phyloP scores from a whole-genome alignment of 1,140 invertebrate species.

The Leptestheria dahalacensis region DNA sequence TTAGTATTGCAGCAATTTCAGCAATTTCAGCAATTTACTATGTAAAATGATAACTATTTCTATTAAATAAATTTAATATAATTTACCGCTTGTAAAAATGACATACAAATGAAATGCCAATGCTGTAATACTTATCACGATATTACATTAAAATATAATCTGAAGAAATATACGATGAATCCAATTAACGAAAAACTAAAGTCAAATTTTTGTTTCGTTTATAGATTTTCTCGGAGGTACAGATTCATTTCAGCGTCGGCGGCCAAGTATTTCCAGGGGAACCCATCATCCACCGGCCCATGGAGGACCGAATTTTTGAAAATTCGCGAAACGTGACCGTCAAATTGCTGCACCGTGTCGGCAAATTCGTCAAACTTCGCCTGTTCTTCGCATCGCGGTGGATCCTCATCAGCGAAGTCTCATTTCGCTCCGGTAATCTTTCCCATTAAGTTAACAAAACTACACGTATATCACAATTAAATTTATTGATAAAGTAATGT shows the following conservation, averaged over 20 bases:
- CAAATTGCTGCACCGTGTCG: conserved; percentile 65
- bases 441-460: too few relatives aligned
- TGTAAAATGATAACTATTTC: background rate
- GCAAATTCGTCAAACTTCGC: conserved; percentile 61
- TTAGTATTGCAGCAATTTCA: background rate
- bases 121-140: too few relatives aligned
- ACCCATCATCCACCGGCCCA: conserved; percentile 49
- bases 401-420: conserved; percentile 80
- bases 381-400: conserved; percentile 66
- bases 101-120: too few relatives aligned
- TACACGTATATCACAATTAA: too few relatives aligned
- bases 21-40: too few relatives aligned
- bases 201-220: too few relatives aligned
- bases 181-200: too few relatives aligned
- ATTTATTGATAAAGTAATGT: too few relatives aligned
- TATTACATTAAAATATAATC: too few relatives aligned
- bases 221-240: conserved; percentile 61
- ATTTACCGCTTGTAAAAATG: too few relatives aligned
- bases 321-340: conserved; percentile 65
- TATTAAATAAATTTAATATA: background rate
- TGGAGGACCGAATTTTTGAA: conserved; percentile 65
- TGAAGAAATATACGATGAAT: too few relatives aligned
- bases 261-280: conserved; percentile 57
- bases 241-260: conserved; percentile 65
- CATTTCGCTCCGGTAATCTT: conserved; percentile 52